These are phyloP conservation scores for Gymnodraco acuticeps DNA, from an alignment of 2,797 vertebrate species.

Conservation along the genomic window DNA sequence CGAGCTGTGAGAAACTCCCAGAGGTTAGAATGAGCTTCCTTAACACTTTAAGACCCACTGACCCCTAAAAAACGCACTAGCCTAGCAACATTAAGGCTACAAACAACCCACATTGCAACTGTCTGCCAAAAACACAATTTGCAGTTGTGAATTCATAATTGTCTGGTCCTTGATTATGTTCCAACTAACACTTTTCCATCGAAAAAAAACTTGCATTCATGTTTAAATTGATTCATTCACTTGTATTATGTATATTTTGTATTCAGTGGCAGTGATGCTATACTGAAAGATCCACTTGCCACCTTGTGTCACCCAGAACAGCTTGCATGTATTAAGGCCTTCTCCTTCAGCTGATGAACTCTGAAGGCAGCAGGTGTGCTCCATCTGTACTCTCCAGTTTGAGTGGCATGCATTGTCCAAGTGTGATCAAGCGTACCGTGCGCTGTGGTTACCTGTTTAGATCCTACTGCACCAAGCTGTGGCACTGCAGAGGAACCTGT, in stretches of 20 bases:
- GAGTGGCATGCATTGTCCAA: constrained; percentile 20
- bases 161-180: background rate
- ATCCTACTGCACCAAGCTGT: constrained; percentile 11
- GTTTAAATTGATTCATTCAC: background rate
- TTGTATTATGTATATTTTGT: background rate
- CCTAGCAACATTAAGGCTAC: background rate
- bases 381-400: constrained; percentile 18
- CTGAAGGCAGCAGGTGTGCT: constrained; percentile 17
- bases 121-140: background rate
- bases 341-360: constrained; percentile 32
- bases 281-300: background rate
- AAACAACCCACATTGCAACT: constrained; percentile 6
- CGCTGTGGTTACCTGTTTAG: constrained; percentile 16
- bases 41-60: background rate
- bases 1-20: no score
- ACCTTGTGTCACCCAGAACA: constrained; percentile 11
- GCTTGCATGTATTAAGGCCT: constrained; percentile 1
- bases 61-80: background rate
- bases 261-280: background rate
- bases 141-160: background rate
- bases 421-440: constrained; percentile 22
- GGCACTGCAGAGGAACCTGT: background rate
- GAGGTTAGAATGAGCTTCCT: no score
- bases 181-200: background rate
- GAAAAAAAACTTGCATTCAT: background rate